phyloP scores from a whole-genome alignment of 2,113 vertebrate species.

The Vombatus ursinus region DNA sequence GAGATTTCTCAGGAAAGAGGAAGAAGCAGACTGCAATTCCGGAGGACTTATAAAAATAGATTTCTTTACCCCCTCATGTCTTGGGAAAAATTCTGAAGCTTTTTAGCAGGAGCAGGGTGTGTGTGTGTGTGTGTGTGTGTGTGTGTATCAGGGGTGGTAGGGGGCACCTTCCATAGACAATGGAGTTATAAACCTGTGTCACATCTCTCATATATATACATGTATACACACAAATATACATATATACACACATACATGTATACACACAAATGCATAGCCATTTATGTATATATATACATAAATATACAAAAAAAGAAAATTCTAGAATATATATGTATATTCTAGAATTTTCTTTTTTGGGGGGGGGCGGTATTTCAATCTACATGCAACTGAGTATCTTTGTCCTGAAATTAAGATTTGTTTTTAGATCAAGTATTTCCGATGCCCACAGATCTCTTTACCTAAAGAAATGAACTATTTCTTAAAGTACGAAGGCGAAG shows the following conservation, averaged over 20 bases:
- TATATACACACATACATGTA: too few species aligned
- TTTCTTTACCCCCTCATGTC: conserved; percentile 68
- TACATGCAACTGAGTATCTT: too few species aligned
- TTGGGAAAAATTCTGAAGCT: conserved; percentile 69
- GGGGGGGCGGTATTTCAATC: neutral
- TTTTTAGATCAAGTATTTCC: conserved; percentile 7
- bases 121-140: neutral
- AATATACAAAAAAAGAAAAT: too few species aligned
- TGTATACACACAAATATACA: neutral
- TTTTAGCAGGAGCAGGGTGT: conserved; percentile 57
- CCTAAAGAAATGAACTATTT: conserved; percentile 42
- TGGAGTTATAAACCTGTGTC: conserved; percentile 58
- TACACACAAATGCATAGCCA: too few species aligned
- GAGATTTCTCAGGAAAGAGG: conserved; percentile 61
- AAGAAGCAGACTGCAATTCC: conserved; percentile 72
- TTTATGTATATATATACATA: too few species aligned
- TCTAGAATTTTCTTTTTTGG: conserved; percentile 61
- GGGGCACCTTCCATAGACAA: conserved; percentile 57
- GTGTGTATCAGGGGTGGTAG: neutral
- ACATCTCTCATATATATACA: conserved; percentile 32
- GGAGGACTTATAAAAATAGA: conserved; percentile 72
- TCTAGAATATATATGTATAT: too few species aligned
- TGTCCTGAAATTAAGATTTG: conserved; percentile 52
- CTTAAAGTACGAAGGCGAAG: neutral
- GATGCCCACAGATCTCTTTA: conserved; percentile 45